Conservation (phyloP, 2,888 invertebrate genomes). For the Hybos culiciformis region DNA sequence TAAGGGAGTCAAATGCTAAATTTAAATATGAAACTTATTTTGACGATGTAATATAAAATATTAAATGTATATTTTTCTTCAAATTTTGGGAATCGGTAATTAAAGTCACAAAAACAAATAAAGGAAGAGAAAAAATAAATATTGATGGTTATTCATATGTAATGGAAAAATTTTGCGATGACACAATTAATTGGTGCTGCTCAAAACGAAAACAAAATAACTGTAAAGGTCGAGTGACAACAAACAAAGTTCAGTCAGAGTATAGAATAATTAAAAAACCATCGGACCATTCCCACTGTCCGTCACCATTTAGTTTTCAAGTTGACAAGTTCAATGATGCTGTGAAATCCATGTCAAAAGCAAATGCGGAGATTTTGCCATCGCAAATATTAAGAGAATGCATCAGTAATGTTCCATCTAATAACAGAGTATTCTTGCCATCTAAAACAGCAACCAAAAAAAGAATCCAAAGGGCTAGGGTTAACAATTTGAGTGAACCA, state of each 20-base stretch:
- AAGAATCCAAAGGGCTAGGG: background rate
- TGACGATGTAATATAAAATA: too few relatives aligned
- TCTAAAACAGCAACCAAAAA: background rate
- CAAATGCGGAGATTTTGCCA: background rate
- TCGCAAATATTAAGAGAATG: background rate
- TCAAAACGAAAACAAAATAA: background rate
- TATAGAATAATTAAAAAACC: background rate
- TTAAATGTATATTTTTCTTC: too few relatives aligned
- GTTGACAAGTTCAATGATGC: background rate
- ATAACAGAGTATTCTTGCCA: background rate
- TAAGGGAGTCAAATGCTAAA: too few relatives aligned
- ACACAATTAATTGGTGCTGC: background rate
- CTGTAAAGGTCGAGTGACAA: background rate
- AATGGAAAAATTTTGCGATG: background rate
- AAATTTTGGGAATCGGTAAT: too few relatives aligned
- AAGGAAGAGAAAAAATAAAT: too few relatives aligned
- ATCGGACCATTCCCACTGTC: background rate
- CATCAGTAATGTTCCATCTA: background rate
- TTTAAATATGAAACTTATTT: too few relatives aligned
- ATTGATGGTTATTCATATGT: too few relatives aligned
- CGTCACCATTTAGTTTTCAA: background rate
- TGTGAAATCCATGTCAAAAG: background rate
- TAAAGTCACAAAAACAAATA: too few relatives aligned
- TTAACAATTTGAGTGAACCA: background rate
- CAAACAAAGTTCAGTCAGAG: background rate